Evolutionary conservation across 2,113 vertebrate species (phyloP), one percentile per base, ranked within the genome.

Genomic region (Chaetorhynchus papuensis): DNA sequence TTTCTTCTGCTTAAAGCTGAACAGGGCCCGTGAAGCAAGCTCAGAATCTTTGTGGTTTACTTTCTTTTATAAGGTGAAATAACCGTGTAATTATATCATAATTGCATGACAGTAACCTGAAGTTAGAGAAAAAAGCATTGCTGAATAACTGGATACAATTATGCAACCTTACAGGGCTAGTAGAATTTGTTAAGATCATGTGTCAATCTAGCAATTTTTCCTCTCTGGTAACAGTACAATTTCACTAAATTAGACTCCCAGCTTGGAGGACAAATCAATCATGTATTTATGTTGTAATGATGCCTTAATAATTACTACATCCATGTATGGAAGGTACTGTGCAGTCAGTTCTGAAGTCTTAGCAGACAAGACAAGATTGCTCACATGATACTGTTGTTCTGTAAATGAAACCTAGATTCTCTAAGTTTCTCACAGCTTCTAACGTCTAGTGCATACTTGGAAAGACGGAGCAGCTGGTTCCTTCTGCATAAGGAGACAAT

Each of bases 61-160:
- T 89, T 93, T 77, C 54, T 74, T 91, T 82, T 84, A 72, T 65
- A 91, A 96, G 84, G 74, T 89, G 84, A 83, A 96, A 94, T 79
- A 94, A 69, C 37, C n/a, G 7, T 79, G n/a, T 79, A 89, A 95
- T 89, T 93, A 61, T 63, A 41, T 86, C 15, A 17, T 70, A 93
- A 87, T 70, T 89, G 37, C 69, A 65, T 77, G 57, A 35, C 41
- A 69, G 74, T 53, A 87, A 87, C 54, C 41, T 82, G 33, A 91
- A 89, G 83, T 65, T 79, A 57, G 44, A 68, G 49, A 57, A 87
- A 83, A 78, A 75, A 45, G 19, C 61, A 61, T 39, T 90, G 27
- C 70, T 96, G 78, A 90, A 93, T 26, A 64, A 94, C 61, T 83
- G 66, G 21, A 65, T 72, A 42, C 8, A 83, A 57, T 89, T 84